phyloP scores from a whole-genome alignment of 2,888 invertebrate genomes.

The Melanostoma mellinum region DNA sequence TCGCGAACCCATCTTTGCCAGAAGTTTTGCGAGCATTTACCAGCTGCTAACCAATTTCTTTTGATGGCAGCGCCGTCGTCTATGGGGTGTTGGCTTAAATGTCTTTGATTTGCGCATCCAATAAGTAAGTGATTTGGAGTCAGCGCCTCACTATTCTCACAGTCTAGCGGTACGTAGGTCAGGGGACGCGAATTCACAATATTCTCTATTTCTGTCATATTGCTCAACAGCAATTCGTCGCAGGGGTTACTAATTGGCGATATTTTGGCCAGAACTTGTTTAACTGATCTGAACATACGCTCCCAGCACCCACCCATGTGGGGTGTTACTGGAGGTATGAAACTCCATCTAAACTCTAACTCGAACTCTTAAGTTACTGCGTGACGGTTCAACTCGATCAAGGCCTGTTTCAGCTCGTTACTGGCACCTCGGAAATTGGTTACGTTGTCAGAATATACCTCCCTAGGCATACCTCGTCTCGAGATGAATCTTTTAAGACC shows the following conservation, averaged over 20 bases:
- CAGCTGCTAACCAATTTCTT: neutral
- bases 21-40: neutral
- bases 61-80: neutral
- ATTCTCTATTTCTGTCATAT: neutral
- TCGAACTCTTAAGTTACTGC: conserved; percentile 3
- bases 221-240: conserved; percentile 1
- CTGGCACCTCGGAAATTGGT: conserved; percentile 58
- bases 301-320: neutral
- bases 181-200: neutral
- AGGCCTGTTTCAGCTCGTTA: neutral
- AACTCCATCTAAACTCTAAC: conserved; percentile 1
- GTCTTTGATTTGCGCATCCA: neutral
- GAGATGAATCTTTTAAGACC: conserved; percentile 43
- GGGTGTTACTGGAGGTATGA: neutral
- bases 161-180: neutral
- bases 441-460: conserved; percentile 57
- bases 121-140: too few species aligned
- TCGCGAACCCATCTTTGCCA: conserved; percentile 2
- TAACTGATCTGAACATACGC: neutral
- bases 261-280: neutral
- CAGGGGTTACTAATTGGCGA: neutral
- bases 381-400: neutral
- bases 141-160: too few species aligned
- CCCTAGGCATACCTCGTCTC: conserved; percentile 45
- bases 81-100: neutral